Percentiles rank a stretch among this genome's conserved stretches.
Evolutionary conservation across 2,113 vertebrate genomes (phyloP).

Genomic region (Cromileptes altivelis): DNA sequence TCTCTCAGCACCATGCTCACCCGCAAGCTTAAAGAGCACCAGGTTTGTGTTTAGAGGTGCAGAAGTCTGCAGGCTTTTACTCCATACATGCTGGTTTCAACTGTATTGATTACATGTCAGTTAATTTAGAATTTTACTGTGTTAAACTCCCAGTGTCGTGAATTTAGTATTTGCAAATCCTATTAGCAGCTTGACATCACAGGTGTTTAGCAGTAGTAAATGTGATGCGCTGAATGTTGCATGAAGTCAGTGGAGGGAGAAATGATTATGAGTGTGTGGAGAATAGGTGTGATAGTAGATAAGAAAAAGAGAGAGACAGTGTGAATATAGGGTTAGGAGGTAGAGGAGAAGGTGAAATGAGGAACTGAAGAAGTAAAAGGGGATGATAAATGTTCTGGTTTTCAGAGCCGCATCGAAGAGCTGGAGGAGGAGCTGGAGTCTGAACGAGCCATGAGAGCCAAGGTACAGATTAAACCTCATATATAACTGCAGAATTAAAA

Average conservation of each 20-base stretch:
- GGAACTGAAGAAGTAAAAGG: background rate
- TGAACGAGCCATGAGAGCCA: conserved; percentile 79
- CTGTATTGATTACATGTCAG: background rate
- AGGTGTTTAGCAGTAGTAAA: background rate
- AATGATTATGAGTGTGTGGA: background rate
- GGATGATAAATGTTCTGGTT: background rate
- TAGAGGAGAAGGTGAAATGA: background rate
- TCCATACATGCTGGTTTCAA: background rate
- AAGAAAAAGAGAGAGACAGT: background rate
- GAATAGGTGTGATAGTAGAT: background rate
- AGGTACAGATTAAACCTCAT: conserved; percentile 61
- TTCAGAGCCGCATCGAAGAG: conserved; percentile 79
- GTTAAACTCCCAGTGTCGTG: background rate
- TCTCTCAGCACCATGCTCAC: conserved; percentile 82
- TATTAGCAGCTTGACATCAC: background rate
- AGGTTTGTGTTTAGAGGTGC: conserved; percentile 63
- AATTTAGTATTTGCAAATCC: background rate
- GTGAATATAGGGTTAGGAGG: no score
- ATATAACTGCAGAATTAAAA: background rate
- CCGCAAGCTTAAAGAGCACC: conserved; percentile 84
- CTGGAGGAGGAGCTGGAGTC: conserved; percentile 83
- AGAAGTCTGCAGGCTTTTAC: no score
- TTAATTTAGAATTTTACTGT: no score
- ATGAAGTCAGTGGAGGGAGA: background rate
- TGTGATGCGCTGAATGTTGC: background rate